phyloP scores from a whole-genome alignment of 1,140 invertebrate species.

The Cecropterus lyciades region DNA sequence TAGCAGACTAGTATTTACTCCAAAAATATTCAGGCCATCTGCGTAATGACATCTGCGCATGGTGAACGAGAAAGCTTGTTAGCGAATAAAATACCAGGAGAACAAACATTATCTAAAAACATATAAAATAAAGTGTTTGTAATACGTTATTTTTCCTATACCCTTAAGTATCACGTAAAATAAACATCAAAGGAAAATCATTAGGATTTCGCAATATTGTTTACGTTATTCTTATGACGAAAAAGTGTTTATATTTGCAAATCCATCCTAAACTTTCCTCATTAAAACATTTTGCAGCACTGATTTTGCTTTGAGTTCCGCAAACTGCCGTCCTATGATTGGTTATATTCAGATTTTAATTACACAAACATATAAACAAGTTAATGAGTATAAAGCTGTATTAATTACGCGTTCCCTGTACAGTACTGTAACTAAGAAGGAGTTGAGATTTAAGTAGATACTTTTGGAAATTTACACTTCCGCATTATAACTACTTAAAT shows the following conservation, averaged over 20 bases:
- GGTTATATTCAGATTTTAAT: constrained; percentile 22
- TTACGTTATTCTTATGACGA: constrained; percentile 21
- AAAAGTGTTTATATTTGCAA: constrained; percentile 22
- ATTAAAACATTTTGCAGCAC: constrained; percentile 35
- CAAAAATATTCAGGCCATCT: too few relatives aligned
- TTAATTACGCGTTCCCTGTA: neutral
- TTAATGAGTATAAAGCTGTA: neutral
- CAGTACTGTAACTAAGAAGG: too few relatives aligned
- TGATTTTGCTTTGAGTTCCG: constrained; percentile 22
- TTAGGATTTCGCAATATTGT: constrained; percentile 12
- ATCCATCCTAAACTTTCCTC: constrained; percentile 31
- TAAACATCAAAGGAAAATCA: constrained; percentile 7
- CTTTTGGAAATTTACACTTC: too few relatives aligned
- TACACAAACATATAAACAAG: neutral
- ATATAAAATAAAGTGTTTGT: too few relatives aligned
- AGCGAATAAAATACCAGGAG: too few relatives aligned
- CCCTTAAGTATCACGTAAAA: neutral
- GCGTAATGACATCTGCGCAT: too few relatives aligned
- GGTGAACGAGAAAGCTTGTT: too few relatives aligned
- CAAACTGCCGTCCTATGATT: constrained; percentile 23
- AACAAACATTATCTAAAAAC: too few relatives aligned
- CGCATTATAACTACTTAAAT: too few relatives aligned
- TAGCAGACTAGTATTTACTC: too few relatives aligned
- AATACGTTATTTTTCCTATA: too few relatives aligned
- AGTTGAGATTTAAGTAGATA: too few relatives aligned